phyloP scores from a whole-genome alignment of 30 jellyfish, hydroid and myxozoan genomes.

The Turritopsis rubra region DNA sequence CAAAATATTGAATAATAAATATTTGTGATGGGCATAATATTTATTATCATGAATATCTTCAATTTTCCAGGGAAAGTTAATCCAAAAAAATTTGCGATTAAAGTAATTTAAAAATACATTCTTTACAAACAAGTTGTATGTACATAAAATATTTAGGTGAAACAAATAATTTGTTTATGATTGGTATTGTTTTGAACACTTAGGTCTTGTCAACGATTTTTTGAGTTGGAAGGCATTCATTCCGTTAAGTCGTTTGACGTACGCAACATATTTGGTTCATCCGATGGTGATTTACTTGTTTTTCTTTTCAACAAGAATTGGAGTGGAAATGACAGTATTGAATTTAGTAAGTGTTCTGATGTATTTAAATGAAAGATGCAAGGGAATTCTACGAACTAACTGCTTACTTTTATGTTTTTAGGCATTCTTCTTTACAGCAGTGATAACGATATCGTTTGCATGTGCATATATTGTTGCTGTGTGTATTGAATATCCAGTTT shows the following conservation, averaged over 20 bases:
- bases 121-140: too few species aligned
- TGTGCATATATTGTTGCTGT: conserved; percentile 13
- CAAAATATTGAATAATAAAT: too few species aligned
- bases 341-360: not conserved
- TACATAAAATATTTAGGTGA: too few species aligned
- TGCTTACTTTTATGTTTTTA: not conserved
- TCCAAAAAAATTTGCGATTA: too few species aligned
- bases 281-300: conserved; percentile 61
- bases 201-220: conserved; percentile 66
- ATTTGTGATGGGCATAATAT: too few species aligned
- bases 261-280: conserved; percentile 77
- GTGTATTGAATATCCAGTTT: conserved; percentile 33
- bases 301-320: conserved; percentile 44
- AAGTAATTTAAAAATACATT: too few species aligned
- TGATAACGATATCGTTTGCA: not conserved
- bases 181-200: conserved; percentile 1
- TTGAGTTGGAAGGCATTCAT: conserved; percentile 87
- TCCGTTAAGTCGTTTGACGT: conserved; percentile 86
- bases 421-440: conserved; percentile 15
- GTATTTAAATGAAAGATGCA: too few species aligned
- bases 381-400: not conserved
- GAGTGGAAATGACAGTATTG: conserved; percentile 33
- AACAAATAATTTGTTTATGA: not conserved
- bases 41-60: too few species aligned
- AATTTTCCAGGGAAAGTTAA: too few species aligned